These are phyloP conservation scores for Abramis brama DNA, from an alignment of 2,113 vertebrate genomes.

Conservation along the genomic window DNA sequence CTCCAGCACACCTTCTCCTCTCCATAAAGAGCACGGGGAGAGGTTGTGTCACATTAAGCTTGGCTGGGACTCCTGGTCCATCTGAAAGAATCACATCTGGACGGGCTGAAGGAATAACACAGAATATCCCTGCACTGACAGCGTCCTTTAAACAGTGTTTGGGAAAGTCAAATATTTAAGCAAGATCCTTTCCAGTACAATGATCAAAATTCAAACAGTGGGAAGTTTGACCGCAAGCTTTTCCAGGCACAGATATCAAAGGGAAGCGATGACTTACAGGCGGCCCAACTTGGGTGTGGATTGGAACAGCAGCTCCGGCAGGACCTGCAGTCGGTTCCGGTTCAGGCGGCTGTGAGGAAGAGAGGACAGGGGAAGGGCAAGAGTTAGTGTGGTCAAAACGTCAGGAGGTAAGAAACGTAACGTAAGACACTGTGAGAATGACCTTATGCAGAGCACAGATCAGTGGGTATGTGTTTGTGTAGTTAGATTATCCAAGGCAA, in stretches of 20 bases:
- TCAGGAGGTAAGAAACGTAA: slow-evolving; percentile 34
- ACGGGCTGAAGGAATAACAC: slow-evolving; percentile 40
- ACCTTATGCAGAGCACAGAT: slow-evolving; percentile 29
- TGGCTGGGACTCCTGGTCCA: slow-evolving; percentile 19
- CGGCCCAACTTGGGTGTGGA: slow-evolving; percentile 93
- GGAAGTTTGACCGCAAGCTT: slow-evolving; percentile 60
- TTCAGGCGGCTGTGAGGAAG: slow-evolving; percentile 86
- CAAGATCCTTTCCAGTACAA: slow-evolving; percentile 54
- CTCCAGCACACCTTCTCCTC: slow-evolving; percentile 67
- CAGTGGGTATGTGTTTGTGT: slow-evolving; percentile 25
- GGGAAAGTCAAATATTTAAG: slow-evolving; percentile 55
- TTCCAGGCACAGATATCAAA: slow-evolving; percentile 64
- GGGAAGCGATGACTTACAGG: slow-evolving; percentile 85
- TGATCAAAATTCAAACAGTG: slow-evolving; percentile 54
- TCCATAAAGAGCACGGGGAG: slow-evolving; percentile 37
- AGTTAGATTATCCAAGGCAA: slow-evolving; percentile 24
- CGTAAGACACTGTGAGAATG: slow-evolving; percentile 32
- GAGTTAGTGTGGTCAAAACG: slow-evolving; percentile 43
- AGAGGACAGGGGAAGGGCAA: slow-evolving; percentile 42
- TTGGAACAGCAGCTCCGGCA: slow-evolving; percentile 97
- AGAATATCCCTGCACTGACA: slow-evolving; percentile 47
- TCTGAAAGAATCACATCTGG: slow-evolving; percentile 52
- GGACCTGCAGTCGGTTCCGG: slow-evolving; percentile 95
- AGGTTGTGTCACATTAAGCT: slow-evolving; percentile 41
- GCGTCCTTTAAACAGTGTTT: slow-evolving; percentile 52